Base-by-base conservation (phyloP, 2,797 vertebrate species). In the Sebastes iracundus region DNA sequence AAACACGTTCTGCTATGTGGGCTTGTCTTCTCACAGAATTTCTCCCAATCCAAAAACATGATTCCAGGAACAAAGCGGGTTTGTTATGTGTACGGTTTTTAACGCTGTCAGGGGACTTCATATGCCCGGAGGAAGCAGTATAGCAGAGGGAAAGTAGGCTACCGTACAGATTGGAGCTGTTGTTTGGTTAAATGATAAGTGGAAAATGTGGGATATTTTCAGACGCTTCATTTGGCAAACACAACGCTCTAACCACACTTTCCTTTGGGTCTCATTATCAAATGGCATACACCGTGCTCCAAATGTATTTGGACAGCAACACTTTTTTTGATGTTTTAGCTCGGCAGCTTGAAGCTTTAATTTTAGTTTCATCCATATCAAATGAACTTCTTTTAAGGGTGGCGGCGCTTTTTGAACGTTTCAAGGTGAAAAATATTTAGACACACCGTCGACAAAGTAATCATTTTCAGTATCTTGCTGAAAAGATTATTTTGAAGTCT, bases 251-350 rank as follows among this genome's bases (percentile, higher is more conserved):
- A 76, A 81, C 76, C 79, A 86, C 85, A 69, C 79, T 85, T 82
- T 93, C 86, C 90, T 92, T 71, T 84, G 89, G 85, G 90, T 42
- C 80, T 90, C 80, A 84, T 92, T 88, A 91, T 86, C 65, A 89
- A 88, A 89, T 71, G 42, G 61, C 62, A 35, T 73, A 66, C 73
- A 71, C 53, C 2, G 8, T 23, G 73, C 71, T 87, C 85, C 75
- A 81, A 88, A 91, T 78, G 72, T 58, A 38, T 89, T 87, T 86
- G 82, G 87, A 87, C 79, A 82, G 67, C 70, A 68, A 35, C 72
- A 55, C 49, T 30, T 25, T 85, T 78, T 84, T 90, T 80, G 35
- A 87, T 80, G 62, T 78, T 42, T 72, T 35, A 70, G 27, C 61
- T 61, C 32, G 8, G n/a, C 22, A 11, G 18, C 30, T 22, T 75